These are phyloP conservation scores for Equus przewalskii DNA, from an alignment of 2,113 vertebrate genomes.

Conservation along the genomic window DNA sequence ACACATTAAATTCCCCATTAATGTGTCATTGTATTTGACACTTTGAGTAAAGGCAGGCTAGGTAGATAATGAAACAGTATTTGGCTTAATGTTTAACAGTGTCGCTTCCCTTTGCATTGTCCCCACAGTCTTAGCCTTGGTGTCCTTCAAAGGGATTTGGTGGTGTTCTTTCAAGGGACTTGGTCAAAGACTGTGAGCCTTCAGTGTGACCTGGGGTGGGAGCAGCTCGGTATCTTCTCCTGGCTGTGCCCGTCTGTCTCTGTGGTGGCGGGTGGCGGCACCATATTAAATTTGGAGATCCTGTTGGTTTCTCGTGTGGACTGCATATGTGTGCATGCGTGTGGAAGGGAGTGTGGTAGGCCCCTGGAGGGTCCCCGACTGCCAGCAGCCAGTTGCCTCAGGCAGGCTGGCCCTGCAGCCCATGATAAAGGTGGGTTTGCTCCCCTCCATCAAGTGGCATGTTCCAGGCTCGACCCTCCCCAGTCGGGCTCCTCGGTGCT, in stretches of 20 bases:
- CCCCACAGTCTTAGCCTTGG: not conserved
- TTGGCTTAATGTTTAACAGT: conserved; percentile 47
- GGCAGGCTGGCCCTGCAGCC: not conserved
- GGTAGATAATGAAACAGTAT: conserved; percentile 6
- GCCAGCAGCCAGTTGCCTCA: not conserved
- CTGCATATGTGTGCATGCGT: not conserved
- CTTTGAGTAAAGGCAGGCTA: conserved; percentile 58
- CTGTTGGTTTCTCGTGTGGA: not conserved
- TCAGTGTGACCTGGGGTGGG: not conserved
- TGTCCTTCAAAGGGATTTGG: not conserved
- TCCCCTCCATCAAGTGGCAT: not conserved
- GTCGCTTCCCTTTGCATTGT: not conserved
- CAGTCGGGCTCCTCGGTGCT: not conserved
- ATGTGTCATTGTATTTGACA: conserved; percentile 53
- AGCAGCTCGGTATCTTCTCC: not conserved
- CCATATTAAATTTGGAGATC: not conserved
- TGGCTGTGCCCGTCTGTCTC: conserved; percentile 48
- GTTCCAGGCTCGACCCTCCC: not conserved
- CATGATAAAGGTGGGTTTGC: not conserved
- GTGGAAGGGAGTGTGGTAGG: not conserved
- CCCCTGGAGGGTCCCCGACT: not conserved
- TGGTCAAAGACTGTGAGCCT: not conserved
- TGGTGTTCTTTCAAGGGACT: not conserved
- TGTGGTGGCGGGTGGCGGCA: not conserved
- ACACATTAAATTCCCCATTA: conserved; percentile 47